phyloP scores from a whole-genome alignment of 2,888 invertebrate species.

The Hedya salicella region DNA sequence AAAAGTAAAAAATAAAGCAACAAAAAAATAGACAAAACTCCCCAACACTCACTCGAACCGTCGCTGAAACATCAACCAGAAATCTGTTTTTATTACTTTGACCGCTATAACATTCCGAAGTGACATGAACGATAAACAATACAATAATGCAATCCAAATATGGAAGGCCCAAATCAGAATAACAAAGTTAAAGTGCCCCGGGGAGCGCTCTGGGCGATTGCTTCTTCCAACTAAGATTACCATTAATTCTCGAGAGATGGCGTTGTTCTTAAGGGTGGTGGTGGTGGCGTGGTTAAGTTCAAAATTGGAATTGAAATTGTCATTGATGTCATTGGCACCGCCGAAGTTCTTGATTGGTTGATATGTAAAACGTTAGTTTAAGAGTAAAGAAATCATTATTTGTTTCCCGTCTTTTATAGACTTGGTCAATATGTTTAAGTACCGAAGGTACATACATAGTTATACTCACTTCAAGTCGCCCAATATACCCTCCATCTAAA shows the following conservation, averaged over 20 bases:
- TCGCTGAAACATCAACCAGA: no score
- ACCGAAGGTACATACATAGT: no score
- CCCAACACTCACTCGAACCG: no score
- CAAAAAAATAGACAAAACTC: no score
- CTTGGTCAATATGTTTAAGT: no score
- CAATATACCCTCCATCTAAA: no score
- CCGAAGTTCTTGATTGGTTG: background rate
- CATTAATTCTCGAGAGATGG: conserved; percentile 31
- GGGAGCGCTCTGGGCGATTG: conserved; percentile 13
- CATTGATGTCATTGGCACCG: conserved; percentile 9
- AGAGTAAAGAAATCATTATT: no score
- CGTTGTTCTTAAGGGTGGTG: conserved; percentile 10
- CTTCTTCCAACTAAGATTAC: conserved; percentile 28
- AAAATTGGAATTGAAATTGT: conserved; percentile 32
- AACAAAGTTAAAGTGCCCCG: conserved; percentile 21
- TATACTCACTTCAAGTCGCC: no score
- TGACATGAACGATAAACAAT: conserved; percentile 2
- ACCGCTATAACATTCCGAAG: conserved; percentile 7
- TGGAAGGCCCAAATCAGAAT: conserved; percentile 19
- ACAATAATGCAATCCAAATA: conserved; percentile 15
- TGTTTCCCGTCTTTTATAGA: no score
- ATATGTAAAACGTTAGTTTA: conserved; percentile 6
- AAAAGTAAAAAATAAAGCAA: no score
- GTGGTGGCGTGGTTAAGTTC: no score
- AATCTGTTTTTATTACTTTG: conserved; percentile 5